Percentiles rank a stretch among this genome's conserved stretches.
phyloP scores from a whole-genome alignment of 2,888 invertebrate genomes.

The Drosophila robusta region DNA sequence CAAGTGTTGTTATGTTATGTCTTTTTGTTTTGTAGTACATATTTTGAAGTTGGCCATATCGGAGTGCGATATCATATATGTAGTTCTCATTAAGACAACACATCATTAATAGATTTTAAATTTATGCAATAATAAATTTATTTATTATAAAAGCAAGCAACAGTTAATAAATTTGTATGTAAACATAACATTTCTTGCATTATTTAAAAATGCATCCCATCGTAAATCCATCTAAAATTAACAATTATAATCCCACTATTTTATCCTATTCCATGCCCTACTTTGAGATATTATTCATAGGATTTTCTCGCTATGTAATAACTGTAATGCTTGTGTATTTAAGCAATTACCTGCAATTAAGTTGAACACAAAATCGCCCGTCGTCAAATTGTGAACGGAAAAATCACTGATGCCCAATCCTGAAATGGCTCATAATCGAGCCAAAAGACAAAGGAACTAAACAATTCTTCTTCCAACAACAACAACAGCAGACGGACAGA shows the following conservation, averaged over 20 bases:
- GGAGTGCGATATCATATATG: too few species aligned
- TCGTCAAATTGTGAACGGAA: conserved; percentile 15
- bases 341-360: conserved; percentile 51
- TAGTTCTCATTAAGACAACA: too few species aligned
- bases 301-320: background rate
- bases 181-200: too few species aligned
- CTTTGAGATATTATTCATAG: background rate
- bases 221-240: background rate
- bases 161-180: too few species aligned
- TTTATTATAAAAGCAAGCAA: too few species aligned
- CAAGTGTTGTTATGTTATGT: too few species aligned
- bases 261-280: background rate
- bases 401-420: conserved; percentile 49
- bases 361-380: conserved; percentile 12
- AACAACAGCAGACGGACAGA: background rate
- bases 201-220: background rate
- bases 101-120: too few species aligned
- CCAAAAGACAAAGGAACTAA: conserved; percentile 17
- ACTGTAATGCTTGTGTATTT: conserved; percentile 13
- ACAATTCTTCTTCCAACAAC: background rate
- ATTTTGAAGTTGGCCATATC: too few species aligned
- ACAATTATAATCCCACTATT: too few species aligned
- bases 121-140: too few species aligned
- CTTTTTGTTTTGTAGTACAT: too few species aligned
- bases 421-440: conserved; percentile 44